Evolutionary conservation across 2,113 vertebrate species (phyloP).

Genomic region (Rousettus leschenaultii): DNA sequence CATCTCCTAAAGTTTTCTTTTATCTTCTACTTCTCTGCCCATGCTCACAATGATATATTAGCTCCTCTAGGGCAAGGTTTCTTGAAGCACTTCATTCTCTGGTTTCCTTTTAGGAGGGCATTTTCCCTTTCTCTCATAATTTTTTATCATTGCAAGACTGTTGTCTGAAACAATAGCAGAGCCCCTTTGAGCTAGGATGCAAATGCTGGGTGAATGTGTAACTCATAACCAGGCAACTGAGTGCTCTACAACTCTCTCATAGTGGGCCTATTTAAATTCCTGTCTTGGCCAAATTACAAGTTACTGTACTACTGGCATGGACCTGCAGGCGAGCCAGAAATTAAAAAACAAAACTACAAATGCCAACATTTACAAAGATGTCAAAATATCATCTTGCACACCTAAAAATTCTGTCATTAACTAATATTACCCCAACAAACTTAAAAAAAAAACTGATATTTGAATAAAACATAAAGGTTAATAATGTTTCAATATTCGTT

Average conservation of each 20-base stretch:
- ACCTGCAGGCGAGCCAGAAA: neutral
- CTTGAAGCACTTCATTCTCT: neutral
- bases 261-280: neutral
- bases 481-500: neutral
- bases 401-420: neutral
- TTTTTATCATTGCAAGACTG: neutral
- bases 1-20: neutral
- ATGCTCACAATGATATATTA: neutral
- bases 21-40: neutral
- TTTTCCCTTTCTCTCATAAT: neutral
- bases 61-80: neutral
- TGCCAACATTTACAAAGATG: neutral
- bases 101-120: neutral
- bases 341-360: neutral
- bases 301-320: neutral
- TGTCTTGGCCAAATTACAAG: neutral
- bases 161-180: neutral
- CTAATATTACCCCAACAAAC: neutral
- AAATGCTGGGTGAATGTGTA: neutral
- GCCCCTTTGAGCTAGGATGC: neutral
- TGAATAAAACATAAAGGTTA: neutral
- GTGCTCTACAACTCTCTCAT: neutral
- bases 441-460: neutral
- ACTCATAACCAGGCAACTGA: neutral
- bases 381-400: neutral